Evolutionary conservation across 2,888 invertebrate genomes (phyloP).

Genomic region (Epiperipatus broadwayi): DNA sequence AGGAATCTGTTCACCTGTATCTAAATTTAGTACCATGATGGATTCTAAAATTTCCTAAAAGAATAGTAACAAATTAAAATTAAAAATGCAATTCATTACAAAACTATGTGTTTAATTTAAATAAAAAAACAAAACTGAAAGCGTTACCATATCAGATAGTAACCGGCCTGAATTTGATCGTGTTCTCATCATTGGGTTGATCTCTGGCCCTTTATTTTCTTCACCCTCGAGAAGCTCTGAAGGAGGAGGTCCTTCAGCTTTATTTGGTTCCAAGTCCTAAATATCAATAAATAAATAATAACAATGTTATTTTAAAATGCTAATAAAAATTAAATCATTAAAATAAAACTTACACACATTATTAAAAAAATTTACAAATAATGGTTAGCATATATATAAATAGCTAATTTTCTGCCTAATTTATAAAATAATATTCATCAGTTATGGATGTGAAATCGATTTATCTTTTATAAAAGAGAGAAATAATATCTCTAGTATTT

Average conservation of each 20-base stretch:
- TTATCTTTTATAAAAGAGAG: too few relatives aligned
- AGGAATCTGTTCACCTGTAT: slow-evolving; percentile 71
- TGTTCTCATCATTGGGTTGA: slow-evolving; percentile 33
- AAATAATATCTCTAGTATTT: too few relatives aligned
- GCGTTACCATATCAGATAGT: slow-evolving; percentile 51
- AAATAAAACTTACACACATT: slow-evolving; percentile 5
- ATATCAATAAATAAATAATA: too few relatives aligned
- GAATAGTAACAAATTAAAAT: neutral
- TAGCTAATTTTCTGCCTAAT: too few relatives aligned
- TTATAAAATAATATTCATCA: too few relatives aligned
- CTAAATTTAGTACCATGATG: slow-evolving; percentile 42
- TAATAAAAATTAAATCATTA: slow-evolving; percentile 16
- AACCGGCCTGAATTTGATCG: slow-evolving; percentile 68
- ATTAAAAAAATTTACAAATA: neutral
- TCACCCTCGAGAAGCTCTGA: neutral
- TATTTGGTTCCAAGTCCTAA: slow-evolving; percentile 48
- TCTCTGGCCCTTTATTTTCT: slow-evolving; percentile 5
- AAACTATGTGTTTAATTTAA: too few relatives aligned
- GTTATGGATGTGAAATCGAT: too few relatives aligned
- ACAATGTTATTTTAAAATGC: too few relatives aligned
- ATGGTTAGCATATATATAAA: neutral
- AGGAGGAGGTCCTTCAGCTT: slow-evolving; percentile 41
- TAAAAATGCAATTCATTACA: neutral
- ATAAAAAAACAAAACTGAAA: slow-evolving; percentile 7
- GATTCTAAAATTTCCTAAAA: slow-evolving; percentile 67